Percentiles rank a stretch among this genome's conserved stretches.
Evolutionary conservation across 2,797 vertebrate species (phyloP).

Genomic region (Rhinella marina): DNA sequence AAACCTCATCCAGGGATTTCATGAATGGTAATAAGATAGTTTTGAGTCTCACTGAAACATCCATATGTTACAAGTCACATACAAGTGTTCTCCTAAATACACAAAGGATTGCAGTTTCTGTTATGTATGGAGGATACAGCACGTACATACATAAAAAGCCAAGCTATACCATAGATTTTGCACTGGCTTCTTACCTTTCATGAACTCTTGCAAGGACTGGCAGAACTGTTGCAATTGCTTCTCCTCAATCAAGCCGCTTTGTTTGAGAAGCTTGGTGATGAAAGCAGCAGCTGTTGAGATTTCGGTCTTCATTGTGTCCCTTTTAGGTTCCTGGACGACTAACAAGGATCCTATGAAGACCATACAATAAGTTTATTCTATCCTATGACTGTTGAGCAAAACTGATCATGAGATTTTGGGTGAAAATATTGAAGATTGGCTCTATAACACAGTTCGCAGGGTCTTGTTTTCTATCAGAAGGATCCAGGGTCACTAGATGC

Average conservation of each 20-base stretch:
- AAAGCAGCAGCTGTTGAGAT: constrained; percentile 75
- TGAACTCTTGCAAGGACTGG: constrained; percentile 73
- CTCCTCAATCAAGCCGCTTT: constrained; percentile 71
- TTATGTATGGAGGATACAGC: constrained; percentile 58
- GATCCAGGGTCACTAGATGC: not conserved
- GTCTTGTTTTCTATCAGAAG: not conserved
- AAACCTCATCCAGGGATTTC: not conserved
- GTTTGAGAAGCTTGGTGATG: constrained; percentile 74
- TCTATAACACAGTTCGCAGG: not conserved
- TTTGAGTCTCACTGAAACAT: not conserved
- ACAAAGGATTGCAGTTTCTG: not conserved
- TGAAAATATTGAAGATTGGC: not conserved
- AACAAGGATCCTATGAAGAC: constrained; percentile 23
- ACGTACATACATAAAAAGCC: constrained; percentile 42
- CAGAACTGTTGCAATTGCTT: constrained; percentile 75
- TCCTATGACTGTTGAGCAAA: not conserved
- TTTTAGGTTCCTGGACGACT: not conserved
- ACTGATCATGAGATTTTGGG: not conserved
- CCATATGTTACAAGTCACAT: not conserved
- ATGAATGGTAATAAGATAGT: not conserved
- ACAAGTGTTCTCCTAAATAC: not conserved
- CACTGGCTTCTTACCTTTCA: constrained; percentile 64
- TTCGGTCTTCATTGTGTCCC: constrained; percentile 72
- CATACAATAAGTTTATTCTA: constrained; percentile 28
- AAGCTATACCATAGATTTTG: not conserved